Evolutionary conservation across 2,888 invertebrate species (phyloP).

Genomic region (Hedya salicella): DNA sequence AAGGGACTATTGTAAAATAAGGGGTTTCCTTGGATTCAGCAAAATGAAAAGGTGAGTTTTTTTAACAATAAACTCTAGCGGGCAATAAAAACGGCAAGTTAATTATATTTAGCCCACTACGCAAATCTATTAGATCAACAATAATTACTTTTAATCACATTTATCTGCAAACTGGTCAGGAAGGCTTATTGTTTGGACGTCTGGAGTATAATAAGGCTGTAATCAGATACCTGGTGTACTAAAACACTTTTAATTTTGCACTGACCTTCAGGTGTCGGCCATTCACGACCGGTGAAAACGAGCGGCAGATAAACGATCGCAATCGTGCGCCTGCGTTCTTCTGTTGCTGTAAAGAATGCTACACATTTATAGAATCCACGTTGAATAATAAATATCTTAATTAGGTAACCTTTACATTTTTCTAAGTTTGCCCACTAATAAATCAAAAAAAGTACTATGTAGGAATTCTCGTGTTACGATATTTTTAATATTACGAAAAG

Average conservation of each 20-base stretch:
- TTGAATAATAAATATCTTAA: not conserved
- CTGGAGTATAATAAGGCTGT: slow-evolving; percentile 72
- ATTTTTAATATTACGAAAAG: no score
- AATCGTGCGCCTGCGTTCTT: slow-evolving; percentile 70
- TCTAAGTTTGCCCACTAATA: no score
- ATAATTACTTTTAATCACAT: slow-evolving; percentile 40
- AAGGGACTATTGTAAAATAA: no score
- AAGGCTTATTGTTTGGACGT: slow-evolving; percentile 63
- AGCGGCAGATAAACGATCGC: slow-evolving; percentile 79
- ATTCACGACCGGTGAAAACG: slow-evolving; percentile 80
- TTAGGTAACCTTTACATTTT: not conserved
- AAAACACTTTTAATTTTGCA: slow-evolving; percentile 82
- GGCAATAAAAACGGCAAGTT: not conserved
- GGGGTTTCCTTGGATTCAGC: no score
- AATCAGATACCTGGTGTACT: slow-evolving; percentile 71
- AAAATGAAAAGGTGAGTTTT: no score
- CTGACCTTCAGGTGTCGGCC: slow-evolving; percentile 78
- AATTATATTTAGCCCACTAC: not conserved
- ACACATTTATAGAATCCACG: slow-evolving; percentile 31
- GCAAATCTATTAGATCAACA: slow-evolving; percentile 40
- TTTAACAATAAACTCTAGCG: no score
- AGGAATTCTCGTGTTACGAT: no score
- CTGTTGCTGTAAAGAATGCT: slow-evolving; percentile 54
- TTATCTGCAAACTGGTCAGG: slow-evolving; percentile 53
- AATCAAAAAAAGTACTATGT: no score